A percentile compares a stretch with the other conserved stretches of the same genome.
phyloP scores from a whole-genome alignment of 2,113 vertebrate species.

The Eulacestoma nigropectus region DNA sequence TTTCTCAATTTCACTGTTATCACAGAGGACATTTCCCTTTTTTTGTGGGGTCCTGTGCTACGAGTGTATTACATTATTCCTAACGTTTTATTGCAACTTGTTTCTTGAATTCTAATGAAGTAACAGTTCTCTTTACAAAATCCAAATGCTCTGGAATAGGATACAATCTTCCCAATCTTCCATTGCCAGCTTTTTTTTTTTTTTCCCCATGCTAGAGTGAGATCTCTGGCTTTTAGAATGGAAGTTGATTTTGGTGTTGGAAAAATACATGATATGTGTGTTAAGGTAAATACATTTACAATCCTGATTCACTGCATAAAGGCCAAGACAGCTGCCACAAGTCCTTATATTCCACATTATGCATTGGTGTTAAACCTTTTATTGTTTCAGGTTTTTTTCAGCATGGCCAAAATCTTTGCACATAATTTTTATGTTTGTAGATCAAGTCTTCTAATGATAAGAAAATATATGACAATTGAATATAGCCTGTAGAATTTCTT shows the following conservation, averaged over 20 bases:
- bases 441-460: not conserved
- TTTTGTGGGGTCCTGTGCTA: not conserved
- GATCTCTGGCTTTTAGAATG: not conserved
- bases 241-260: not conserved
- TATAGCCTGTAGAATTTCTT: not conserved
- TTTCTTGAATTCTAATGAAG: not conserved
- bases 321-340: not conserved
- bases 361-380: not conserved
- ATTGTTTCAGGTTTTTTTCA: not conserved
- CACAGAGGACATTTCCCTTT: not conserved
- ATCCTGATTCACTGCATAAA: not conserved
- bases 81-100: not conserved
- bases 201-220: not conserved
- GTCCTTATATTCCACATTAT: not conserved
- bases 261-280: not conserved
- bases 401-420: not conserved
- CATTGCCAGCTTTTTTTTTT: not conserved
- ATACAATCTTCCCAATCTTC: not conserved
- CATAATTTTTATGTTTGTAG: not conserved
- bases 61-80: not conserved
- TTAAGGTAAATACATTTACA: not conserved
- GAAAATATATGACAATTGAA: not conserved
- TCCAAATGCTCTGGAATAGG: not conserved
- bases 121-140: not conserved
- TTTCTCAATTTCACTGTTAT: not conserved